phyloP scores from a whole-genome alignment of 2,113 vertebrate genomes.

The Stegostoma tigrinum region DNA sequence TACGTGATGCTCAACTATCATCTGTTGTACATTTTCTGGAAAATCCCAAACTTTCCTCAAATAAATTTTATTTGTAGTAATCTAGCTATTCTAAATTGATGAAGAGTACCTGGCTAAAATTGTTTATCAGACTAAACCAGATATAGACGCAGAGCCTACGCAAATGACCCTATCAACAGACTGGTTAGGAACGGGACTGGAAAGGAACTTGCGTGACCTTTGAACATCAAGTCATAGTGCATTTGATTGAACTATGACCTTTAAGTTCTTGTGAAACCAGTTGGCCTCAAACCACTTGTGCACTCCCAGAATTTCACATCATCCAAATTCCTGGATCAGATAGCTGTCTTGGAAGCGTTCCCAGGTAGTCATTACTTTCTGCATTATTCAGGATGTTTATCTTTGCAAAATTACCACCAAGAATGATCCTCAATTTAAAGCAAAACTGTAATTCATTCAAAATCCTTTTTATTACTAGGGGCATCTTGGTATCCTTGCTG shows the following conservation, averaged over 20 bases:
- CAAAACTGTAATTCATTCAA: background rate
- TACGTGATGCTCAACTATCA: too few species aligned
- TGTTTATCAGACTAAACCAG: too few species aligned
- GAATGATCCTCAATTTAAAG: background rate
- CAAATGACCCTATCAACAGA: too few species aligned
- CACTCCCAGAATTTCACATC: background rate
- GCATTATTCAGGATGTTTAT: background rate
- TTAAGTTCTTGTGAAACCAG: background rate
- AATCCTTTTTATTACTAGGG: background rate
- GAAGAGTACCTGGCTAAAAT: too few species aligned
- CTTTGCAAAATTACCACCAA: background rate
- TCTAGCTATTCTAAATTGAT: too few species aligned
- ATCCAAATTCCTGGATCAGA: background rate
- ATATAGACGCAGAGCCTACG: too few species aligned
- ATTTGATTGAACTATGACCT: background rate
- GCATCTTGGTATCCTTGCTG: background rate
- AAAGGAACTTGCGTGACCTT: too few species aligned
- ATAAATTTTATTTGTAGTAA: too few species aligned
- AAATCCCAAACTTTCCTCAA: too few species aligned
- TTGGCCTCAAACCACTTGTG: background rate
- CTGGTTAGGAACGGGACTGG: too few species aligned
- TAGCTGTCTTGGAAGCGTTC: background rate
- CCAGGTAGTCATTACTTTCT: background rate
- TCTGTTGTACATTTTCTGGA: too few species aligned
- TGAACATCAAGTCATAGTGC: background rate